A percentile compares a stretch with the other conserved stretches of the same genome.
These are phyloP conservation scores for Lycopodina hypogea DNA, from an alignment of 37 sponge, comb jelly and placozoan species.

Conservation along the genomic window DNA sequence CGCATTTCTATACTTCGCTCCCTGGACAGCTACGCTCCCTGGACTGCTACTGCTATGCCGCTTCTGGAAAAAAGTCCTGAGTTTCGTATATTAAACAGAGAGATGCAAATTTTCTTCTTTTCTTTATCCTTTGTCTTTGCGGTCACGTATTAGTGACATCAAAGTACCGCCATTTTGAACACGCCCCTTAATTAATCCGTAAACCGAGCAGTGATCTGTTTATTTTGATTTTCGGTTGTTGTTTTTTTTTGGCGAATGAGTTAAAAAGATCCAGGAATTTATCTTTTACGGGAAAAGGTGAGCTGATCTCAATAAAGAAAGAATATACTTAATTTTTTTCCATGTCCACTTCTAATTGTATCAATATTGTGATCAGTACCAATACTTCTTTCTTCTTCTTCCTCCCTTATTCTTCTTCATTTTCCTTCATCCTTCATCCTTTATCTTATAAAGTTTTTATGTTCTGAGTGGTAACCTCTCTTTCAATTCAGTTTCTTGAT, in stretches of 20 bases:
- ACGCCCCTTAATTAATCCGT: background rate
- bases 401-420: no score
- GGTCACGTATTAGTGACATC: slow-evolving; percentile 9
- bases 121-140: background rate
- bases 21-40: no score
- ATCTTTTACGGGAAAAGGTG: background rate
- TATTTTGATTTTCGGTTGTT: slow-evolving; percentile 41
- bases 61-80: no score
- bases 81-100: no score
- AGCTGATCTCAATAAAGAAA: background rate
- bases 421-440: no score
- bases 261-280: background rate
- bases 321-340: background rate
- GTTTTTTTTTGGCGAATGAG: slow-evolving; percentile 1
- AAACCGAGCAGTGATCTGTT: slow-evolving; percentile 6
- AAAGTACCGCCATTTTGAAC: slow-evolving; percentile 12
- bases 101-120: background rate
- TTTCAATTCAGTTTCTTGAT: no score
- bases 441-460: no score
- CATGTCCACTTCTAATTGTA: no score
- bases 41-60: background rate
- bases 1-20: background rate
- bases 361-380: no score
- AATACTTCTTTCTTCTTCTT: background rate
- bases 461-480: no score